phyloP scores from a whole-genome alignment of 1,140 invertebrate genomes.

The Panagrolaimus sp. region DNA sequence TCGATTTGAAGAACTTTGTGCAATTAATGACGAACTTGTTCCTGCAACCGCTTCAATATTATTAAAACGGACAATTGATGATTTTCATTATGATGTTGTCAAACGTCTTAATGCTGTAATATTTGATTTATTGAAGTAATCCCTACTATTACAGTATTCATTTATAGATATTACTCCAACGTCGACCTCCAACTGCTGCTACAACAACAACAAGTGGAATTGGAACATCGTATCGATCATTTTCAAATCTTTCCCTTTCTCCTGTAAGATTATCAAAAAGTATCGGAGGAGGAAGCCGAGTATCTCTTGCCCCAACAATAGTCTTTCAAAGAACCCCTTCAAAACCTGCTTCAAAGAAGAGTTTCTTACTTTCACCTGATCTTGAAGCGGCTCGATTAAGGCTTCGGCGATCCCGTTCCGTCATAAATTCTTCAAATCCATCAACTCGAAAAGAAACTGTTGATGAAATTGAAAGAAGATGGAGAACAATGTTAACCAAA shows the following conservation, averaged over 20 bases:
- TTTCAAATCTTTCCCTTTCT: not conserved
- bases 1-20: not conserved
- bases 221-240: not conserved
- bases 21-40: not conserved
- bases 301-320: not conserved
- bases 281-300: not conserved
- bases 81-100: slow-evolving; percentile 11
- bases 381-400: not conserved
- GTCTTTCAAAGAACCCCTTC: slow-evolving; percentile 6
- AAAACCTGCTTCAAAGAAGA: not conserved
- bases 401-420: not conserved
- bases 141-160: not conserved
- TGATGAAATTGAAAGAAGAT: slow-evolving; percentile 1
- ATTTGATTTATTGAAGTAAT: not conserved
- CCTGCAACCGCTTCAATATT: not conserved
- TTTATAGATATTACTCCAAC: not conserved
- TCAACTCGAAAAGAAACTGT: not conserved
- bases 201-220: slow-evolving; percentile 6
- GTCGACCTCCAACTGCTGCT: not conserved
- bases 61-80: not conserved
- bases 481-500: not conserved
- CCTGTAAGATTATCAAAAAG: not conserved
- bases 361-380: not conserved
- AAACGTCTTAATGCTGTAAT: slow-evolving; percentile 16
- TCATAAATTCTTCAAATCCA: too few relatives aligned